Base-by-base conservation (phyloP, 2,888 invertebrate species). In the Sialis lutaria region DNA sequence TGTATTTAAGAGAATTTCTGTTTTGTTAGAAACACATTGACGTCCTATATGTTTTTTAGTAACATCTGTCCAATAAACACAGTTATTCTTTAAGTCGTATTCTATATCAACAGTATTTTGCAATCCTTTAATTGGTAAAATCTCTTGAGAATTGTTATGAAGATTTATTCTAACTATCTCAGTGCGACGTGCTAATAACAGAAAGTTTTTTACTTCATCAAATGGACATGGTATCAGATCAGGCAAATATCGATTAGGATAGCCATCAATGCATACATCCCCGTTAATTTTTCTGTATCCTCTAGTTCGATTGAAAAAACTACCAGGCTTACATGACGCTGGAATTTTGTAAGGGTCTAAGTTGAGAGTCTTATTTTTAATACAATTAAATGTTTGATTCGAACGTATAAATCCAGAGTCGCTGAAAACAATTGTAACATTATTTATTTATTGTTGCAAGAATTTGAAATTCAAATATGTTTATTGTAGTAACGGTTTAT, bases 41-140 rank as follows among this genome's bases (percentile, higher is more conserved):
- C 85, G 70, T 49, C 78, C 79, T 51, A 91, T 88, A 30, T 78
- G 79, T 55, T 88, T 84, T 6, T 76, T 67, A 45, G 81, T 77
- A 49, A 86, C 84, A 59, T 91, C 90, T 2, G 88, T 88, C 85
- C 88, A 92, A 62, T 83, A 91, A 1, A 92, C 71, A 59, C 89
- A 89, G 57, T 89, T 87, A 53, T 82, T 81, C 50, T 72, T 73
- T 65, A 87, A 73, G 60, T 92, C 89, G 59, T 82, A 92, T 59
- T 91, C 91, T 12, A 91, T 75, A 0, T 90, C 84, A 22, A 22
- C 4, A 2, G 22, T 22, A 22, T 22, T 22, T 22, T 22, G 22
- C 41, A 88, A 84, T 0, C 75, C 74, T 32, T 72, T 70, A 1
- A 88, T 73, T 0, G 87, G 86, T 40, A 85, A 66, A 10, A 73